Base-by-base conservation (phyloP, 2,113 vertebrate genomes). In the Sula dactylatra region DNA sequence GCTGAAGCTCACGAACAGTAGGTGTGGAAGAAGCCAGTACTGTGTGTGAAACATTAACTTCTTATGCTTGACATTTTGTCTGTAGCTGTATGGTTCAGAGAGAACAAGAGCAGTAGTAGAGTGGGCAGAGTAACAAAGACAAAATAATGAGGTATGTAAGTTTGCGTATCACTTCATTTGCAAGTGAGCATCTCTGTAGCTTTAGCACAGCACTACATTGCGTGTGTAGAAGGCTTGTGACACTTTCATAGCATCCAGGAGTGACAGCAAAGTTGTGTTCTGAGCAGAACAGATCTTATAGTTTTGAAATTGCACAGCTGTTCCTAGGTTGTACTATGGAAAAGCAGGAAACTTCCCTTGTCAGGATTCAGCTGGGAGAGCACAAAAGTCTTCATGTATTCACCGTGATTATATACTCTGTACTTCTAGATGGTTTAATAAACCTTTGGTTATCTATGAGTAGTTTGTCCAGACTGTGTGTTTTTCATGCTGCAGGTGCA, bases 201-300 rank as follows among this genome's bases (percentile, higher is more conserved):
- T 61, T 58, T n/a, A 42, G 15, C 32, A 31, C 21, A 12, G n/a
- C 31, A 6, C 6, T 16, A 1, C 2, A 1, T 3, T 8, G 26
- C 3, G 1, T 20, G 25, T 32, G 50, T 42, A n/a, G 55, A 44
- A 34, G n/a, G n/a, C 36, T 50, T 83, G 27, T 52, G 52, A 50
- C 12, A 9, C 26, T 44, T 52, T 19, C 12, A 7, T 6, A 6
- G 15, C 16, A 0, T 24, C 74, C 21, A 55, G 40, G 67, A 79
- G 47, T 11, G n/a, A 49, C 47, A 59, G 27, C 7, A 31, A 29
- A 22, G 34, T 74, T 54, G 4, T 2, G 0, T 55, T 65, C 44
- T 58, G n/a, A 89, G 52, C 17, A 42, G 82, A 85, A 70, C 22
- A 21, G 52, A 27, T 47, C 14, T 58, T 42, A 17, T 6, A 25